Conservation (phyloP, 2,888 invertebrate species). For the Pomacea canaliculata region DNA sequence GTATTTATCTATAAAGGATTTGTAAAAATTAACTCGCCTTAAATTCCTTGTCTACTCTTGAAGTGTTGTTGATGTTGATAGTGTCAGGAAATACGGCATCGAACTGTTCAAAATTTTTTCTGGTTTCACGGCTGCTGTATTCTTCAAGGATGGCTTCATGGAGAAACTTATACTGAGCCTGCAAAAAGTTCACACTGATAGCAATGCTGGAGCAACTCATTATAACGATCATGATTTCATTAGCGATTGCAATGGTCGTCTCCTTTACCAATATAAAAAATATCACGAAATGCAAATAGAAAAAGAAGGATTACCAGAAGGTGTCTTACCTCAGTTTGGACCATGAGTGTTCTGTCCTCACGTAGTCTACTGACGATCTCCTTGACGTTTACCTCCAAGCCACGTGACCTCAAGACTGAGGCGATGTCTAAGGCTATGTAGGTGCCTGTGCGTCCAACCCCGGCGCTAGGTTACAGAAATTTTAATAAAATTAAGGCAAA, state of each 20-base stretch:
- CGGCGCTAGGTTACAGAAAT: conserved; percentile 4
- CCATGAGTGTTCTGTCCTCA: conserved; percentile 8
- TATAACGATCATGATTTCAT: background rate
- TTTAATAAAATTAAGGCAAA: background rate
- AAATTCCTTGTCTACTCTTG: too few species aligned
- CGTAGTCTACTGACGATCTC: background rate
- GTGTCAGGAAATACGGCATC: too few species aligned
- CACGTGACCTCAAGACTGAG: background rate
- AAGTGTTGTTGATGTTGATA: too few species aligned
- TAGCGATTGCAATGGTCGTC: background rate
- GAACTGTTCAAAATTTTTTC: too few species aligned
- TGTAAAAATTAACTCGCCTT: too few species aligned
- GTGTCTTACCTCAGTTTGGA: background rate
- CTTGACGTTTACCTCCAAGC: background rate
- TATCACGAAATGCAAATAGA: background rate
- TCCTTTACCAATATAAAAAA: background rate
- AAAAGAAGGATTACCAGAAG: background rate
- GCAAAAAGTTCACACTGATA: background rate
- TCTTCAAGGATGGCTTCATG: too few species aligned
- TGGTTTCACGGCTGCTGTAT: too few species aligned
- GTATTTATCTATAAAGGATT: too few species aligned
- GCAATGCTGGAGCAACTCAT: background rate
- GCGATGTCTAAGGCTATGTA: conserved; percentile 19
- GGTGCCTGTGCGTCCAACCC: conserved; percentile 13
- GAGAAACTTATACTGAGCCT: too few species aligned